Percentiles rank a stretch among this genome's conserved stretches.
These are phyloP conservation scores for Pampus argenteus DNA, from an alignment of 2,797 vertebrate species.

Conservation along the genomic window DNA sequence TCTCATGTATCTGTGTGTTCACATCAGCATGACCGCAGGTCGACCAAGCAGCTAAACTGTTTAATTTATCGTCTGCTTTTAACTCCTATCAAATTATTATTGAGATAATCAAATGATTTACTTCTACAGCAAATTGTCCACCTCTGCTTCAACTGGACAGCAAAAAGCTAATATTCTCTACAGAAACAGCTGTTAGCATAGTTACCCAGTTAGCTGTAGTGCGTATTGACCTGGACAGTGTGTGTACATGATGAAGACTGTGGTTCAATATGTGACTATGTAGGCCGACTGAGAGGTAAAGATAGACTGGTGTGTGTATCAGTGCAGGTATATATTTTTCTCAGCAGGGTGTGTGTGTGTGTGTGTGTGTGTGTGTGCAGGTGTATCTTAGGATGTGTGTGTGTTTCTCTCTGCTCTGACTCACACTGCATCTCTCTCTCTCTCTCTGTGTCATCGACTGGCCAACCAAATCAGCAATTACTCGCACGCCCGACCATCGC, in stretches of 20 bases:
- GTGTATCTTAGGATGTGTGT: conserved; percentile 53
- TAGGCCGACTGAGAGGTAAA: conserved; percentile 21
- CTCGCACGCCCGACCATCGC: conserved; percentile 82
- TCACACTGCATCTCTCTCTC: conserved; percentile 49
- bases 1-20: conserved; percentile 2
- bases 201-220: conserved; percentile 1
- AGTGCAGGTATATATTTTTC: conserved; percentile 46
- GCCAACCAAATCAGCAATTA: conserved; percentile 86
- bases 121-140: not conserved
- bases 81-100: not conserved
- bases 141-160: not conserved
- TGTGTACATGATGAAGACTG: conserved; percentile 16
- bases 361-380: conserved; percentile 38
- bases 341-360: conserved; percentile 47
- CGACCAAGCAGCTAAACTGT: not conserved
- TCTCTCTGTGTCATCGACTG: conserved; percentile 77
- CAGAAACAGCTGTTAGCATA: not conserved
- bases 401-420: conserved; percentile 44
- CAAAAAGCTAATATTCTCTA: not conserved
- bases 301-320: conserved; percentile 37
- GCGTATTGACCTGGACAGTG: not conserved
- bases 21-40: not conserved
- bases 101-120: not conserved
- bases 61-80: not conserved
- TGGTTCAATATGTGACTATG: conserved; percentile 4